A percentile compares a stretch with the other conserved stretches of the same genome.
These are phyloP conservation scores for Simalia tracyae DNA, from an alignment of 2,797 vertebrate species.

Conservation along the genomic window DNA sequence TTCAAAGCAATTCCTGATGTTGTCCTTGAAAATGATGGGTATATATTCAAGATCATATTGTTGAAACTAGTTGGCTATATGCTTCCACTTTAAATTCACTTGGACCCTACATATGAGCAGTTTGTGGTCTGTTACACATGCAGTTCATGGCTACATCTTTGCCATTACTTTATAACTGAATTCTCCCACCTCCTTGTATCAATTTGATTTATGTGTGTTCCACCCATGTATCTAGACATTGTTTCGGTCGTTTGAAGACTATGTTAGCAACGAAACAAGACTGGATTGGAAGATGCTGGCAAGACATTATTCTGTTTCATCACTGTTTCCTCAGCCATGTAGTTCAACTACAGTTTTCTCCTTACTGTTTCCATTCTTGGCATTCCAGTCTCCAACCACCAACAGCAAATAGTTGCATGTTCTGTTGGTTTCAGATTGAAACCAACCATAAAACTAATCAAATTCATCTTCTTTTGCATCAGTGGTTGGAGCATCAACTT, in stretches of 20 bases:
- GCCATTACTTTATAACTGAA: neutral
- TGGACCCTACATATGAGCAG: neutral
- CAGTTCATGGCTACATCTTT: neutral
- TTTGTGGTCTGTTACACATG: neutral
- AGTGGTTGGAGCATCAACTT: neutral
- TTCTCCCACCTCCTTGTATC: neutral
- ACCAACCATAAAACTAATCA: neutral
- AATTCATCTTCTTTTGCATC: neutral
- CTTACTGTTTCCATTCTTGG: neutral
- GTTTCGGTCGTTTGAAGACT: neutral
- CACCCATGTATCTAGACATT: neutral
- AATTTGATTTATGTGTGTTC: neutral
- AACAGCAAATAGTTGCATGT: neutral
- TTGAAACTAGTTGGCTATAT: neutral
- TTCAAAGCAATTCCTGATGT: neutral
- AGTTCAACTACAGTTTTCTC: neutral
- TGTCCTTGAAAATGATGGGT: neutral
- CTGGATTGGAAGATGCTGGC: neutral
- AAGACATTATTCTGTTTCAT: neutral
- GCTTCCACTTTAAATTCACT: neutral
- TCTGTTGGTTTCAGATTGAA: neutral
- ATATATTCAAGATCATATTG: neutral
- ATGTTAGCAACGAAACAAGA: neutral
- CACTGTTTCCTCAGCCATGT: neutral
- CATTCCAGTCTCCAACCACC: neutral